Percentiles rank a stretch among this genome's conserved stretches.
phyloP scores from a whole-genome alignment of 2,888 invertebrate genomes.

The Parnassius apollo region DNA sequence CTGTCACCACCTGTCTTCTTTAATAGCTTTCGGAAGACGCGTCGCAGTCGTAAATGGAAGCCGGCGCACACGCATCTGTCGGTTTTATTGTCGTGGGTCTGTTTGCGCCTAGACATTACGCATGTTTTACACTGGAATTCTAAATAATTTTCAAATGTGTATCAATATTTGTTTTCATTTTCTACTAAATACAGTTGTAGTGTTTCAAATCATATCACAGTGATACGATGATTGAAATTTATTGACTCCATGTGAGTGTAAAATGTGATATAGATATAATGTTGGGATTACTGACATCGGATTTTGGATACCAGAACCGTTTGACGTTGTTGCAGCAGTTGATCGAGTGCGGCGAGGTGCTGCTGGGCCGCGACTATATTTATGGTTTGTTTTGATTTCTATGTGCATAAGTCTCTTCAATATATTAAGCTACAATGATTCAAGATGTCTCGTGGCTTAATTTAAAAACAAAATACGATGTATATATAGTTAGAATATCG shows the following conservation, averaged over 20 bases:
- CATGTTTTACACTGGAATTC: neutral
- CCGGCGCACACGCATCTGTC: conserved; percentile 70
- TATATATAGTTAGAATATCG: no score
- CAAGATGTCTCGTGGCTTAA: no score
- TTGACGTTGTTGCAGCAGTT: conserved; percentile 68
- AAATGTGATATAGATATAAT: conserved; percentile 48
- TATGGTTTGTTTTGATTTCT: conserved; percentile 48
- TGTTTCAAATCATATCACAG: neutral
- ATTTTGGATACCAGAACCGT: conserved; percentile 68
- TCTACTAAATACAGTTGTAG: neutral
- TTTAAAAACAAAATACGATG: no score
- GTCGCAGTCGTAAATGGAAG: conserved; percentile 50
- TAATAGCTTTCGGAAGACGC: conserved; percentile 75
- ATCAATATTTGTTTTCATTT: neutral
- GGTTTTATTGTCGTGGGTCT: conserved; percentile 9
- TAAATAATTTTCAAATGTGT: neutral
- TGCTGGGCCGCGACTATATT: conserved; percentile 56
- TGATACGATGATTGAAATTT: neutral
- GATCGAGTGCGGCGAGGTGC: conserved; percentile 69
- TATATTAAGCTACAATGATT: no score
- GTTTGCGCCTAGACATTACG: conserved; percentile 71
- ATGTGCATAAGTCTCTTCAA: neutral
- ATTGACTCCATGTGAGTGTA: conserved; percentile 30
- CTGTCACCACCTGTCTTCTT: conserved; percentile 74
- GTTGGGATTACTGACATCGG: conserved; percentile 69